Percentiles rank a stretch among this genome's conserved stretches.
phyloP scores from a whole-genome alignment of 2,113 vertebrate genomes.

The Scartelaos histophorus region DNA sequence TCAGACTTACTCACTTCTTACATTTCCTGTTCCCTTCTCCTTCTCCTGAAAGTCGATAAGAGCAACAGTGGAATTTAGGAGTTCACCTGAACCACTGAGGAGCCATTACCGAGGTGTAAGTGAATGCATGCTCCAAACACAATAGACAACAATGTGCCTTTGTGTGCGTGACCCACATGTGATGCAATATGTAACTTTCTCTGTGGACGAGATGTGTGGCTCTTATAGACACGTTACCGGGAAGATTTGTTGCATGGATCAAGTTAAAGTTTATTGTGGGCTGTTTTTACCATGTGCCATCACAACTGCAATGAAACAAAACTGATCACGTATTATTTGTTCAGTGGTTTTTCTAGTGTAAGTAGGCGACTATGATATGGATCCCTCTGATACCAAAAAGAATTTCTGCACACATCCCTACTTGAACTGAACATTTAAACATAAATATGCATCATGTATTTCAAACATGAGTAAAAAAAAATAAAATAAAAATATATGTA shows the following conservation, averaged over 20 bases:
- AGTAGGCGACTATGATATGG: too few relatives aligned
- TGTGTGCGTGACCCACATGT: slow-evolving; percentile 3
- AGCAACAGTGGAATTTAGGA: slow-evolving; percentile 44
- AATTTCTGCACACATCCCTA: too few relatives aligned
- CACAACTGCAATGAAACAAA: not conserved
- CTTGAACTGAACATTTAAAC: too few relatives aligned
- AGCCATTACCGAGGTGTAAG: slow-evolving; percentile 42
- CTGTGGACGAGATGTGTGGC: not conserved
- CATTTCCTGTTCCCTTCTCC: slow-evolving; percentile 44
- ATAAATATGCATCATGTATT: too few relatives aligned
- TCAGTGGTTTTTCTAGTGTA: too few relatives aligned
- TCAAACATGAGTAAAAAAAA: too few relatives aligned
- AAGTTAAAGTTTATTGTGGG: not conserved
- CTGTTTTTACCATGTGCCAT: not conserved
- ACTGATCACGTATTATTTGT: not conserved
- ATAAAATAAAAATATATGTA: too few relatives aligned
- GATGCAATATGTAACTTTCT: slow-evolving; percentile 21
- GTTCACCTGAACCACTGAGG: slow-evolving; percentile 46
- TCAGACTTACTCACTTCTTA: slow-evolving; percentile 61
- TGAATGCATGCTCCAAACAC: slow-evolving; percentile 39
- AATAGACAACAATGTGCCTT: slow-evolving; percentile 40
- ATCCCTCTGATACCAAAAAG: too few relatives aligned
- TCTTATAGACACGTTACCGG: not conserved
- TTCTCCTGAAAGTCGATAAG: slow-evolving; percentile 63
- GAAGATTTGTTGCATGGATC: not conserved